phyloP scores from a whole-genome alignment of 2,113 vertebrate species.

The Actenoides hombroni region DNA sequence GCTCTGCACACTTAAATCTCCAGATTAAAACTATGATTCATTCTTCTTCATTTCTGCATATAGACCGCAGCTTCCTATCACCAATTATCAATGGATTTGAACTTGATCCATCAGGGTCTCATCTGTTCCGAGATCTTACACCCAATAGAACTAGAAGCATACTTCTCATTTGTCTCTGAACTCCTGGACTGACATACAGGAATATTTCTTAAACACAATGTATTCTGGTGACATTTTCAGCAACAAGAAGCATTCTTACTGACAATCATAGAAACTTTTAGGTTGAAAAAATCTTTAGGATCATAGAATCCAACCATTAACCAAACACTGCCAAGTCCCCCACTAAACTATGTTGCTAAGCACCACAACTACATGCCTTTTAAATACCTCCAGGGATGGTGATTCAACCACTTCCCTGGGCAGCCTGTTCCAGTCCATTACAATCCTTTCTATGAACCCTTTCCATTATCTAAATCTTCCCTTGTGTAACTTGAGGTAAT shows the following conservation, averaged over 20 bases:
- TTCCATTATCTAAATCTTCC: background rate
- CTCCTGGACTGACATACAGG: background rate
- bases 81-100: background rate
- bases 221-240: background rate
- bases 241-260: background rate
- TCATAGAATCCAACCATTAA: background rate
- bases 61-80: background rate
- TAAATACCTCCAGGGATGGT: background rate
- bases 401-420: background rate
- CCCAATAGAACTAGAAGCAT: background rate
- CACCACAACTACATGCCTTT: background rate
- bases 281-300: background rate
- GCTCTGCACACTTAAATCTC: background rate
- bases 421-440: background rate
- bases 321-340: background rate
- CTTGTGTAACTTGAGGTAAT: background rate
- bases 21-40: background rate
- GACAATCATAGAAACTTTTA: background rate
- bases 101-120: background rate
- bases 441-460: background rate
- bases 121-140: background rate
- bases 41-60: background rate
- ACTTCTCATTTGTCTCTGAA: background rate
- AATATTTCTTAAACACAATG: background rate
- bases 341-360: background rate